phyloP scores from a whole-genome alignment of 2,888 invertebrate species.

The Eupithecia centaureata region DNA sequence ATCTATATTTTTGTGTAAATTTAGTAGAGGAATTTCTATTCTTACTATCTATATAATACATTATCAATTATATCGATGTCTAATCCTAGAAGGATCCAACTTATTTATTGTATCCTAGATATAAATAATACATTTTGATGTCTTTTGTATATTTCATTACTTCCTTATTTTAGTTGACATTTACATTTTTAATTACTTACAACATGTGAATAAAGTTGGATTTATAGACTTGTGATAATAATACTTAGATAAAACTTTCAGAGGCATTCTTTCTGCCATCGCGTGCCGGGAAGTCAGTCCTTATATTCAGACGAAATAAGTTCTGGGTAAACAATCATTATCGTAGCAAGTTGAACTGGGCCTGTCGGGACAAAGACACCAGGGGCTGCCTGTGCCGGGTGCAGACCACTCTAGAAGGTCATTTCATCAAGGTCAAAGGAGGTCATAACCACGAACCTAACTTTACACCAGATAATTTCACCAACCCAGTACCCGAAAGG shows the following conservation, averaged over 20 bases:
- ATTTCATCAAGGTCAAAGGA: conserved; percentile 72
- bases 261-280: conserved; percentile 78
- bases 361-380: conserved; percentile 76
- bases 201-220: not conserved
- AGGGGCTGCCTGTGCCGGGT: conserved; percentile 75
- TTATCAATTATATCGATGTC: conserved; percentile 27
- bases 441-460: conserved; percentile 73
- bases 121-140: conserved; percentile 36
- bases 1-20: conserved; percentile 33
- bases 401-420: conserved; percentile 77
- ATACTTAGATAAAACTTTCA: conserved; percentile 49
- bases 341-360: conserved; percentile 77
- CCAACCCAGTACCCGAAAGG: conserved; percentile 55
- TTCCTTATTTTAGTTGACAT: conserved; percentile 1
- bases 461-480: conserved; percentile 73
- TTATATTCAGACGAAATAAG: conserved; percentile 76
- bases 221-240: conserved; percentile 18
- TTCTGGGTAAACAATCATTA: conserved; percentile 82
- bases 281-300: conserved; percentile 75
- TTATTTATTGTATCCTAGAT: conserved; percentile 36
- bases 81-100: conserved; percentile 22
- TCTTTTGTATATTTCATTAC: conserved; percentile 23
- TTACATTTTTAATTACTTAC: not conserved
- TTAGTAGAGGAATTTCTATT: conserved; percentile 32
- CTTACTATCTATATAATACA: conserved; percentile 17